Base-by-base conservation (phyloP, 2,797 vertebrate species). In the Galago senegalensis region DNA sequence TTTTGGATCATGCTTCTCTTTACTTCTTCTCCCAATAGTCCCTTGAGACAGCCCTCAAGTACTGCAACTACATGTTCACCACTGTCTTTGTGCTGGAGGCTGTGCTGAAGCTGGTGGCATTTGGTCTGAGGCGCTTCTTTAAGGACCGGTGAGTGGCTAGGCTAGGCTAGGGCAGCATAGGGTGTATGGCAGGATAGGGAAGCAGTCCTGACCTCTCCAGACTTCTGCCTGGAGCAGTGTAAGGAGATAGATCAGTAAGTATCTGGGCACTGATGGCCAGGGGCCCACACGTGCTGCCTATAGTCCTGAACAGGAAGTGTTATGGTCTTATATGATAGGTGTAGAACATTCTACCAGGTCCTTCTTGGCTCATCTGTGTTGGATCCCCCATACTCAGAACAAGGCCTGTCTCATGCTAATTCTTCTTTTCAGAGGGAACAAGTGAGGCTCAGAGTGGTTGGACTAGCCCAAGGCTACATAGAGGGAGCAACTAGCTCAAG, bases 61-160 rank as follows among this genome's bases (percentile, higher is more conserved):
- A 99, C 98, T 99, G 99, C 98, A 99, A 99, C 98, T 99, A 99
- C 98, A 98, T 99, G 98, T 99, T 99, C 98, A 99, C 99, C 91
- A 99, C 99, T 3, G 99, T 99, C 89, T 99, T 99, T 70, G 99
- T 99, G 97, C 98, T 99, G 85, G 99, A 99, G 98, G 99, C 99
- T 7, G 98, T 99, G 70, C 98, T 99, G 97, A 99, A 99, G 98
- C 98, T 99, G 93, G 99, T 99, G 89, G 99, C 99, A 0, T 99
- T 99, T 60, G 99, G 99, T 81, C 98, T 99, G 94, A 98, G 99
- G 1, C 99, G 99, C 31, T 99, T 99, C 99, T 99, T 99, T 98
- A 99, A 99, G 98, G 99, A 99, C 98, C 99, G 99, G 99, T 99
- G 98, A 98, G 97, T 91, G 46, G 61, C 76, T 49, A 53, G 16